Conservation (phyloP, 2,888 invertebrate species). For the Papilio protenor region DNA sequence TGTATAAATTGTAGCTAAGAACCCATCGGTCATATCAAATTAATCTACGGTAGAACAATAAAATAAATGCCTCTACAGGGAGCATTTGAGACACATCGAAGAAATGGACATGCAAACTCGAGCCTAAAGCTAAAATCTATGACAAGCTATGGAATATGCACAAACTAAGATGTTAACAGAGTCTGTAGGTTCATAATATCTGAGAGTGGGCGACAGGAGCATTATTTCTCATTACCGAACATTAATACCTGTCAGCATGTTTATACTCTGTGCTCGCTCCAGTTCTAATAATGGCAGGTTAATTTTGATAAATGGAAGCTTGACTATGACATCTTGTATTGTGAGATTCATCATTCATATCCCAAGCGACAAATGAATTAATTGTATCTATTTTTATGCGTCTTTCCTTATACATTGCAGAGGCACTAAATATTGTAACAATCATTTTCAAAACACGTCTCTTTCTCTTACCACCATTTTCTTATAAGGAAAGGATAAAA, state of each 20-base stretch:
- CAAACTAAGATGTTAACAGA: background rate
- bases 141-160: background rate
- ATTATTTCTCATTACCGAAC: slow-evolving; percentile 9
- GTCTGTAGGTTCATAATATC: background rate
- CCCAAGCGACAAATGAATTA: background rate
- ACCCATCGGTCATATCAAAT: too few relatives aligned
- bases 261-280: slow-evolving; percentile 8
- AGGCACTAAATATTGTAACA: too few relatives aligned
- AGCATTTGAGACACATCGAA: background rate
- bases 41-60: too few relatives aligned
- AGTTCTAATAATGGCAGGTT: slow-evolving; percentile 4
- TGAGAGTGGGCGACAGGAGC: background rate
- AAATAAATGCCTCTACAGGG: too few relatives aligned
- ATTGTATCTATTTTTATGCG: background rate
- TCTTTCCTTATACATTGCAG: too few relatives aligned
- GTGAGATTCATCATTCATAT: background rate
- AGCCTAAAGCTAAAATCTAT: background rate
- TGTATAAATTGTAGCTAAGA: background rate
- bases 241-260: slow-evolving; percentile 14
- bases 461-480: too few relatives aligned
- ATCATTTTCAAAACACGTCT: too few relatives aligned
- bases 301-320: slow-evolving; percentile 5
- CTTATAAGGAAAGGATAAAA: too few relatives aligned
- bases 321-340: background rate
- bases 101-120: background rate